These are phyloP conservation scores for Oncorhynchus clarkii DNA, from an alignment of 2,113 vertebrate genomes.

Conservation along the genomic window DNA sequence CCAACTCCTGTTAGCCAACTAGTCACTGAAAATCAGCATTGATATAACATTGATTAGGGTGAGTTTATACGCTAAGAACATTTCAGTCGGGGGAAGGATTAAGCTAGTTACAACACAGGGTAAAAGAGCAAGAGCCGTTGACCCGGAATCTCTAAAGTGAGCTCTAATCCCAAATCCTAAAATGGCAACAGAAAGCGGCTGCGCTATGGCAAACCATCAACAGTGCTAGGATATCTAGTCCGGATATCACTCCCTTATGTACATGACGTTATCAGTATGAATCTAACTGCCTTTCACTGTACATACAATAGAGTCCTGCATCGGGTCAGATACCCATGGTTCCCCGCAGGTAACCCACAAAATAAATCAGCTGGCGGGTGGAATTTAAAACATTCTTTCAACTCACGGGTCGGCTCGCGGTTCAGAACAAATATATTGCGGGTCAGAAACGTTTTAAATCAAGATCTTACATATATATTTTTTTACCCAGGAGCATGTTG, in stretches of 20 bases:
- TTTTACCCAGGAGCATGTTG: too few species aligned
- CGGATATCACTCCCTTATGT: background rate
- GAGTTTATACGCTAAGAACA: background rate
- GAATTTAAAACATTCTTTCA: too few species aligned
- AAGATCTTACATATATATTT: too few species aligned
- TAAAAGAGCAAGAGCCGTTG: constrained; percentile 46
- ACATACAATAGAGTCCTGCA: too few species aligned
- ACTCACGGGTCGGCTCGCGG: too few species aligned
- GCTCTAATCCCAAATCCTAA: constrained; percentile 46
- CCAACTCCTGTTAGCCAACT: background rate
- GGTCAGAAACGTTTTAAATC: too few species aligned
- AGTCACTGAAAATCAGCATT: background rate
- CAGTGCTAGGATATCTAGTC: background rate
- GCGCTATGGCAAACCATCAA: constrained; percentile 5
- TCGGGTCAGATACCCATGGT: too few species aligned
- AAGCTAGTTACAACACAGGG: constrained; percentile 33
- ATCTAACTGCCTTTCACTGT: too few species aligned
- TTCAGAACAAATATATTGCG: too few species aligned
- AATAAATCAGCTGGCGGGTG: too few species aligned
- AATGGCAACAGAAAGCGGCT: constrained; percentile 5
- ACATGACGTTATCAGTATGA: too few species aligned
- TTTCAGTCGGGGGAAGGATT: background rate
- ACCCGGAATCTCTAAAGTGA: constrained; percentile 35
- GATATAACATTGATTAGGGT: background rate
- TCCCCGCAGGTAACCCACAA: too few species aligned